These are phyloP conservation scores for Syngnathoides biaculeatus DNA, from an alignment of 2,113 vertebrate species.

Conservation along the genomic window DNA sequence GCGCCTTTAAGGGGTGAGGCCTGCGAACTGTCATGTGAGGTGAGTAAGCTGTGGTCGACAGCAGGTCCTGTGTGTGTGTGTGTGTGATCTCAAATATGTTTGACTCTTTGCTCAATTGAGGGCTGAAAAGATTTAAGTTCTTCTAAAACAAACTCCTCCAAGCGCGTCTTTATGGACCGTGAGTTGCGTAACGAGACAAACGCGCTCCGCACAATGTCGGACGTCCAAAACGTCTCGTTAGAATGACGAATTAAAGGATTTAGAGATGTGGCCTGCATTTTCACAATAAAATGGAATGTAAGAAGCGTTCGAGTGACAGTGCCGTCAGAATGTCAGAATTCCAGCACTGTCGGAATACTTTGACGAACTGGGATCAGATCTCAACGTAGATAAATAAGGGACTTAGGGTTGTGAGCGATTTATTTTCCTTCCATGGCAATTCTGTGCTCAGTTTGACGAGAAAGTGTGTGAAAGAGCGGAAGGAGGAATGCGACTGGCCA, in stretches of 20 bases:
- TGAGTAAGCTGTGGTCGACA: too few relatives aligned
- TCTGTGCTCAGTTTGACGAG: not conserved
- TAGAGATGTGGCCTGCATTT: too few relatives aligned
- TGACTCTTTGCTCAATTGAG: too few relatives aligned
- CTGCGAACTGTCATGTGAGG: too few relatives aligned
- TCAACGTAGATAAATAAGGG: not conserved
- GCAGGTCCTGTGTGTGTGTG: not conserved
- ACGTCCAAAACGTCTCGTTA: not conserved
- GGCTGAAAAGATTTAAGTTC: not conserved
- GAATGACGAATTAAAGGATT: too few relatives aligned
- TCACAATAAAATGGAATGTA: not conserved
- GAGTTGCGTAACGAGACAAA: not conserved
- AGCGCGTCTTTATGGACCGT: not conserved
- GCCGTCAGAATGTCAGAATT: not conserved
- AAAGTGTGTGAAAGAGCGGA: not conserved
- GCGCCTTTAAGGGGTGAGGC: too few relatives aligned
- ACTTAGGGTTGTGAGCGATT: not conserved
- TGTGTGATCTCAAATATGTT: not conserved
- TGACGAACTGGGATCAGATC: not conserved
- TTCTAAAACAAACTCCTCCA: not conserved
- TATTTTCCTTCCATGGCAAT: not conserved
- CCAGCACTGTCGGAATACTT: not conserved
- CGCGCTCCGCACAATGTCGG: too few relatives aligned
- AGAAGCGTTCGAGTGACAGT: not conserved
- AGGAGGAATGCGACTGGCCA: conserved; percentile 7